Conservation (phyloP, 2,797 vertebrate genomes). For the Holocentrus rufus region DNA sequence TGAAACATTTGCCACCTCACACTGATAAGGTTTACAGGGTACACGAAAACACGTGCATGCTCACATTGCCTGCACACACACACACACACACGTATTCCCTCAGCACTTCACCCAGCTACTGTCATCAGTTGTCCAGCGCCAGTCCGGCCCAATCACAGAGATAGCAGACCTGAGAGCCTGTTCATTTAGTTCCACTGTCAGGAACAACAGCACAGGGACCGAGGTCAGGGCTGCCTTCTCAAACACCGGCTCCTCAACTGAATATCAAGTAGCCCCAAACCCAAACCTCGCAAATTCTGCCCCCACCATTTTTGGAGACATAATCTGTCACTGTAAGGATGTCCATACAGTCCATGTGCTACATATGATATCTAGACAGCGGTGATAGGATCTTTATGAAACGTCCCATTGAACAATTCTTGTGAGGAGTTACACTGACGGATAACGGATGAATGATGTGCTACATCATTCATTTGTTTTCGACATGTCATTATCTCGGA, state of each 20-base stretch:
- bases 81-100: constrained; percentile 29
- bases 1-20: constrained; percentile 68
- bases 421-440: too few species aligned
- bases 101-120: constrained; percentile 60
- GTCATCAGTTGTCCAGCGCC: constrained; percentile 51
- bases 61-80: constrained; percentile 17
- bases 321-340: too few species aligned
- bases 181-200: constrained; percentile 50
- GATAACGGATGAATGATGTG: too few species aligned
- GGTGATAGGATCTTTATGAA: too few species aligned
- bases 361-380: too few species aligned
- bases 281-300: background rate
- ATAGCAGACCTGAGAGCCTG: constrained; percentile 63
- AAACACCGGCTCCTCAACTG: constrained; percentile 12
- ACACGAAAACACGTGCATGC: constrained; percentile 25
- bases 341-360: too few species aligned
- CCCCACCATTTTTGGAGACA: too few species aligned
- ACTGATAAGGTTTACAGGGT: constrained; percentile 53
- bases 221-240: constrained; percentile 61
- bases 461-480: too few species aligned
- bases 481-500: too few species aligned
- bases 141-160: constrained; percentile 52
- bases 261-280: constrained; percentile 9
- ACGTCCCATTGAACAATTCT: too few species aligned
- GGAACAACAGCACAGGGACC: constrained; percentile 25